Conservation (phyloP, 2,113 vertebrate species). For the Toxotes chatareus region DNA sequence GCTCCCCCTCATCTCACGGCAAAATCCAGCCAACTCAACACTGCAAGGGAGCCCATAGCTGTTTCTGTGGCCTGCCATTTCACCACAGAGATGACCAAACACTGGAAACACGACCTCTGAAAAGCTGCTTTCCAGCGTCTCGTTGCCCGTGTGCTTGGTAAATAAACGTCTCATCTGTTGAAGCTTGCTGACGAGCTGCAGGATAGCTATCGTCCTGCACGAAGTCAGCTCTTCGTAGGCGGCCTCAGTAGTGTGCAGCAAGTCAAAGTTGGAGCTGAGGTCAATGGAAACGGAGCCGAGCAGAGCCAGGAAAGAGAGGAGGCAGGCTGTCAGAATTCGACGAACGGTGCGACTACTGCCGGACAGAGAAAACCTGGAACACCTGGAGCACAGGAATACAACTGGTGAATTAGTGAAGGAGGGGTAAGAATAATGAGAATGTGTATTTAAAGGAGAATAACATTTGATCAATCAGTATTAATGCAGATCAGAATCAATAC, state of each 20-base stretch:
- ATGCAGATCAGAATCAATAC: too few species aligned
- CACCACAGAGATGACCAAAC: slow-evolving; percentile 72
- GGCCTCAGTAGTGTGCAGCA: slow-evolving; percentile 77
- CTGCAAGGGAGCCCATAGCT: slow-evolving; percentile 68
- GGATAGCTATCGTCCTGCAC: slow-evolving; percentile 79
- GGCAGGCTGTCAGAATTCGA: slow-evolving; percentile 84
- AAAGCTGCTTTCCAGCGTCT: not conserved
- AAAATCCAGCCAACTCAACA: slow-evolving; percentile 69
- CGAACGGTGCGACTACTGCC: slow-evolving; percentile 80
- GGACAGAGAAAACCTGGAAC: slow-evolving; percentile 50
- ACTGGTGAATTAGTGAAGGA: not conserved
- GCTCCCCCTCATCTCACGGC: slow-evolving; percentile 57
- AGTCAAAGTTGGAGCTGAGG: slow-evolving; percentile 79
- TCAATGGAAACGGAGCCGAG: slow-evolving; percentile 85
- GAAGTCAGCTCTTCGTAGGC: slow-evolving; percentile 82
- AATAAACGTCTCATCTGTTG: slow-evolving; percentile 79
- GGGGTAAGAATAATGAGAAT: too few species aligned
- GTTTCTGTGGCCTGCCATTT: slow-evolving; percentile 31
- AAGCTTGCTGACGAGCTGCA: slow-evolving; percentile 78
- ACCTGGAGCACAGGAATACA: slow-evolving; percentile 66
- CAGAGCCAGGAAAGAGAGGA: slow-evolving; percentile 86
- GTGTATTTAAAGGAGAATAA: not conserved
- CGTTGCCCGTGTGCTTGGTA: not conserved
- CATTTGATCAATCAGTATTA: too few species aligned
- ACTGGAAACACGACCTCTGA: slow-evolving; percentile 28